Evolutionary conservation across 1,140 invertebrate species (phyloP).

Genomic region (Nixonia krombeini): DNA sequence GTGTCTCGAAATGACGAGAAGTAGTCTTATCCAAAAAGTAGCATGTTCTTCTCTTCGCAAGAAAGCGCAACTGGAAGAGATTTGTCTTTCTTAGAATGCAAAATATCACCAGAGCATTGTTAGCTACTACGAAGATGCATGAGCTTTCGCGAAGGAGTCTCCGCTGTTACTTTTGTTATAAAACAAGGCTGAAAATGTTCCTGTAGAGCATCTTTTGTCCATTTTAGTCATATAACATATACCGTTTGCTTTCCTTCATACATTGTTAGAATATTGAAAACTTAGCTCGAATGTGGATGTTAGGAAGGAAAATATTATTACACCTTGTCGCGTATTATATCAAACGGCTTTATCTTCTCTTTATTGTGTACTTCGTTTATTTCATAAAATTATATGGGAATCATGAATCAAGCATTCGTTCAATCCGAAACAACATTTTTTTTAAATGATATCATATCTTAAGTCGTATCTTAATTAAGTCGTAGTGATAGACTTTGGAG

Average conservation of each 20-base stretch:
- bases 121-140: constrained; percentile 9
- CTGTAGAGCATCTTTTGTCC: background rate
- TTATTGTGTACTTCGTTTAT: too few species aligned
- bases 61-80: constrained; percentile 2
- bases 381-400: too few species aligned
- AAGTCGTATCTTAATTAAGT: too few species aligned
- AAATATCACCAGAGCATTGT: constrained; percentile 13
- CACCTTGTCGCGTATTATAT: too few species aligned
- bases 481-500: too few species aligned
- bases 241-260: background rate
- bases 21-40: constrained; percentile 1
- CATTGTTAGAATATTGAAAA: background rate
- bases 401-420: too few species aligned
- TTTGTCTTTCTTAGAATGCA: constrained; percentile 13
- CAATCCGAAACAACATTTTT: too few species aligned
- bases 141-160: background rate
- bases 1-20: constrained; percentile 5
- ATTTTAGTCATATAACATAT: background rate
- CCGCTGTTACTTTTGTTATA: background rate
- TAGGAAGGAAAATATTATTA: too few species aligned
- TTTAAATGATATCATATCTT: too few species aligned
- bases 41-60: background rate
- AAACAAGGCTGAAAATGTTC: background rate
- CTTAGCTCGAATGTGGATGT: background rate
- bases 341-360: too few species aligned